These are phyloP conservation scores for Heliocidaris tuberculata DNA, from an alignment of 35 echinoderm and acorn worm genomes.

Conservation along the genomic window DNA sequence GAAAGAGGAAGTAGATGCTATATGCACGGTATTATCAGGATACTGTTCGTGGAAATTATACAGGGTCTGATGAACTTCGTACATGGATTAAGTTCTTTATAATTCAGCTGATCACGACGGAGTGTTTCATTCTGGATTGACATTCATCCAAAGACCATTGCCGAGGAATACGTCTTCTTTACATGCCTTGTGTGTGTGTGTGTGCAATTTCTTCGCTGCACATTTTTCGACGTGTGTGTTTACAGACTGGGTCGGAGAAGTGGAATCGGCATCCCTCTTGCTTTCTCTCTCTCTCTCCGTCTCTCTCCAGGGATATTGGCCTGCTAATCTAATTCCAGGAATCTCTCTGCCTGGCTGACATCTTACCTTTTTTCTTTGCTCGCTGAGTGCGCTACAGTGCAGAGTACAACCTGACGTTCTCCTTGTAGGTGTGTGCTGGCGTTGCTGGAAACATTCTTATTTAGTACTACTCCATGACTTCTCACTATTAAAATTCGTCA, in stretches of 20 bases:
- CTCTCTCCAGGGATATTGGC: slow-evolving; percentile 30
- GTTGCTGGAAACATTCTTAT: not conserved
- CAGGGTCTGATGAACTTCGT: not conserved
- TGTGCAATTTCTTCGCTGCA: not conserved
- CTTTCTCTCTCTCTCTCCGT: slow-evolving; percentile 5
- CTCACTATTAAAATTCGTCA: not conserved
- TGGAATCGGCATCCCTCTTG: not conserved
- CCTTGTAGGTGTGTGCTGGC: not conserved
- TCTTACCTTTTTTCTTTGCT: slow-evolving; percentile 32
- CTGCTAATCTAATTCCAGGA: slow-evolving; percentile 43
- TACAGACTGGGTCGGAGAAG: not conserved
- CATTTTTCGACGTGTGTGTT: not conserved
- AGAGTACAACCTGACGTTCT: not conserved
- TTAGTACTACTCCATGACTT: not conserved
- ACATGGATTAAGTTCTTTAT: not conserved
- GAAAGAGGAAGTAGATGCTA: not conserved
- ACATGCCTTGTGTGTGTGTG: not conserved
- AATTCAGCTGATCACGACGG: not conserved
- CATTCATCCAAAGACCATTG: not conserved
- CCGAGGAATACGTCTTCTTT: not conserved
- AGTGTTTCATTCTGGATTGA: not conserved
- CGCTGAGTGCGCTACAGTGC: not conserved
- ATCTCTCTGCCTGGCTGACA: slow-evolving; percentile 5
- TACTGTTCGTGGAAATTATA: not conserved
- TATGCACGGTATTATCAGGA: not conserved